Percentiles rank a stretch among this genome's conserved stretches.
phyloP scores from a whole-genome alignment of 2,113 vertebrate species.

The Peromyscus maniculatus region DNA sequence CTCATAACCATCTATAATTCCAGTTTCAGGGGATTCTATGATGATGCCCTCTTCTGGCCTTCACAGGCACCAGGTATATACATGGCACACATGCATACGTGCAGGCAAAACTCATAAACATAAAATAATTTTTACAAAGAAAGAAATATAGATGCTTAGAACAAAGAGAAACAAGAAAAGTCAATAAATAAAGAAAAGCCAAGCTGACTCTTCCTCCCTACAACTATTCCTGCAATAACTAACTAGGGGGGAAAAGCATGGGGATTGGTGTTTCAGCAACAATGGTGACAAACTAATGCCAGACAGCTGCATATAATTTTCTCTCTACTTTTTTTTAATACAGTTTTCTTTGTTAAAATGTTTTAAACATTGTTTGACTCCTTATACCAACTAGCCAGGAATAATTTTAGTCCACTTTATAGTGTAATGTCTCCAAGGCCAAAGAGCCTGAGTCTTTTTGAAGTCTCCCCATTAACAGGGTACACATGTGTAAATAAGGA shows the following conservation, averaged over 20 bases:
- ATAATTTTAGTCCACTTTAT: conserved; percentile 58
- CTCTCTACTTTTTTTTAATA: neutral
- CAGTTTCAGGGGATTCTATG: neutral
- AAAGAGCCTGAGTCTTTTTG: conserved; percentile 60
- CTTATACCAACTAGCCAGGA: conserved; percentile 61
- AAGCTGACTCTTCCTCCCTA: conserved; percentile 29
- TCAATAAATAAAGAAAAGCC: conserved; percentile 56
- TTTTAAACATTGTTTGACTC: conserved; percentile 47
- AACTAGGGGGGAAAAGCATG: conserved; percentile 20
- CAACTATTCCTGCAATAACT: conserved; percentile 40
- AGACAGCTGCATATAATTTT: conserved; percentile 58
- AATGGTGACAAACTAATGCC: conserved; percentile 17
- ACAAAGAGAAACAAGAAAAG: conserved; percentile 58
- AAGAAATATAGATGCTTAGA: conserved; percentile 49
- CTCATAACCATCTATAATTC: neutral
- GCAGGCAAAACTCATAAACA: neutral
- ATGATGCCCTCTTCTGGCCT: neutral
- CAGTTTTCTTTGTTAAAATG: conserved; percentile 74
- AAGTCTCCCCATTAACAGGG: conserved; percentile 70
- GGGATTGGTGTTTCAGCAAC: conserved; percentile 49
- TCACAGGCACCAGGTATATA: neutral
- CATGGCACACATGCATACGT: neutral
- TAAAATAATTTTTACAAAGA: neutral
- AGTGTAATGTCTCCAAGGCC: conserved; percentile 62
- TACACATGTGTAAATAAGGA: conserved; percentile 72